A percentile compares a stretch with the other conserved stretches of the same genome.
These are phyloP conservation scores for Buathra laborator DNA, from an alignment of 2,888 invertebrate species.

Conservation along the genomic window DNA sequence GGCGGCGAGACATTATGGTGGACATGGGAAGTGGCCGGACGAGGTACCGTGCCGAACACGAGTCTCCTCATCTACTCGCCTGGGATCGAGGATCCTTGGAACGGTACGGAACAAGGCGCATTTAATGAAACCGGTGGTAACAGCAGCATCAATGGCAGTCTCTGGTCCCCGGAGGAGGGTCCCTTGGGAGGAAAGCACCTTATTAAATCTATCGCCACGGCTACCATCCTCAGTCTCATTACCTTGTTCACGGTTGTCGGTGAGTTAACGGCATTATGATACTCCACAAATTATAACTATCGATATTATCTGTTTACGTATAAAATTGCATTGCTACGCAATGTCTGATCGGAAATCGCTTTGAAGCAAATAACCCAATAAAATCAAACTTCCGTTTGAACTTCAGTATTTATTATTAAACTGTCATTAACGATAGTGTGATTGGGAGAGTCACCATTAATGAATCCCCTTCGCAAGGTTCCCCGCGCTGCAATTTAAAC, in stretches of 20 bases:
- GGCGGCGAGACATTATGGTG: conserved; percentile 79
- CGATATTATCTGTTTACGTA: background rate
- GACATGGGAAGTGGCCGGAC: conserved; percentile 77
- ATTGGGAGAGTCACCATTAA: background rate
- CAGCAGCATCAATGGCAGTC: conserved; percentile 29
- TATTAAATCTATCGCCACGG: conserved; percentile 74
- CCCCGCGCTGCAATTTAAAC: background rate
- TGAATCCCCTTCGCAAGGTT: background rate
- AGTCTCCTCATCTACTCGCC: conserved; percentile 72
- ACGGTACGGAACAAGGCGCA: conserved; percentile 73
- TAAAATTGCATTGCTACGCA: background rate
- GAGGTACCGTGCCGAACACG: conserved; percentile 73
- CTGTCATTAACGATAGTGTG: background rate
- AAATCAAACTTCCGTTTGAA: background rate
- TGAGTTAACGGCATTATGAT: conserved; percentile 66
- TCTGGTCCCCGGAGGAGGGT: conserved; percentile 54
- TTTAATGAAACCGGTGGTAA: conserved; percentile 71
- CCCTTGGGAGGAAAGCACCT: conserved; percentile 69
- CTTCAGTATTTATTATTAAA: background rate
- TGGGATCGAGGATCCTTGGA: conserved; percentile 69
- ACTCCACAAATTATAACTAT: background rate
- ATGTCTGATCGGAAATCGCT: background rate
- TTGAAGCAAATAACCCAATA: background rate
- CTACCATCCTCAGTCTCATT: conserved; percentile 75
- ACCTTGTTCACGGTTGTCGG: conserved; percentile 79